Percentiles rank a stretch among this genome's conserved stretches.
These are phyloP conservation scores for Serranus cabrilla DNA, from an alignment of 2,797 vertebrate genomes.

Conservation along the genomic window DNA sequence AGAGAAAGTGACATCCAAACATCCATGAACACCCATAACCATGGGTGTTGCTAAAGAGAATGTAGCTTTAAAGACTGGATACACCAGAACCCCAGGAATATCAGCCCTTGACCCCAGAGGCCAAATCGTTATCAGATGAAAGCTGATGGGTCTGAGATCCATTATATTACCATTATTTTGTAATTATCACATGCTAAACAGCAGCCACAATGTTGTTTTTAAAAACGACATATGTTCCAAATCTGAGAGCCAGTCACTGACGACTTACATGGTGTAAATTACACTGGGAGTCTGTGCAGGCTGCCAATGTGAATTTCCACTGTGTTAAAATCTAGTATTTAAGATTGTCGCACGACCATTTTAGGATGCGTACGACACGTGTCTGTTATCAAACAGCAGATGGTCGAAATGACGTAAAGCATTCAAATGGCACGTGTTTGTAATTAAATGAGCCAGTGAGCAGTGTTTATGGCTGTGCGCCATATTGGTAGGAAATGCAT, in stretches of 20 bases:
- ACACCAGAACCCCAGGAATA: too few relatives aligned
- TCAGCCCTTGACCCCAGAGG: too few relatives aligned
- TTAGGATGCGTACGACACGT: constrained; percentile 33
- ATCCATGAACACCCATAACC: too few relatives aligned
- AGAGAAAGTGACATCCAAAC: too few relatives aligned
- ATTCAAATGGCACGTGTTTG: constrained; percentile 59
- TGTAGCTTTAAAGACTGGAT: too few relatives aligned
- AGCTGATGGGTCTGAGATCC: too few relatives aligned
- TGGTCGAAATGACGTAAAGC: constrained; percentile 56
- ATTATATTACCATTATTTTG: not conserved
- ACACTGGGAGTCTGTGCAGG: constrained; percentile 9
- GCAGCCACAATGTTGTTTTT: not conserved
- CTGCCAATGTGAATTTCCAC: constrained; percentile 8
- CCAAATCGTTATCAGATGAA: too few relatives aligned
- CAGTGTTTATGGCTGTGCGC: constrained; percentile 50
- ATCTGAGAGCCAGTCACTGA: constrained; percentile 12
- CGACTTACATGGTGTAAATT: constrained; percentile 16
- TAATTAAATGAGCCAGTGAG: constrained; percentile 66
- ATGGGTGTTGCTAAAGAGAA: too few relatives aligned
- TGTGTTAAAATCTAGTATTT: constrained; percentile 32
- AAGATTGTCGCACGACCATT: constrained; percentile 31
- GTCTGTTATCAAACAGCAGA: constrained; percentile 58
- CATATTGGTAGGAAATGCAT: constrained; percentile 42
- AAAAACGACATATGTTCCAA: constrained; percentile 1
- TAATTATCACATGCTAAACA: not conserved